Percentiles rank a stretch among this genome's conserved stretches.
Evolutionary conservation across 2,797 vertebrate genomes (phyloP).

Genomic region (Amazona ochrocephala): DNA sequence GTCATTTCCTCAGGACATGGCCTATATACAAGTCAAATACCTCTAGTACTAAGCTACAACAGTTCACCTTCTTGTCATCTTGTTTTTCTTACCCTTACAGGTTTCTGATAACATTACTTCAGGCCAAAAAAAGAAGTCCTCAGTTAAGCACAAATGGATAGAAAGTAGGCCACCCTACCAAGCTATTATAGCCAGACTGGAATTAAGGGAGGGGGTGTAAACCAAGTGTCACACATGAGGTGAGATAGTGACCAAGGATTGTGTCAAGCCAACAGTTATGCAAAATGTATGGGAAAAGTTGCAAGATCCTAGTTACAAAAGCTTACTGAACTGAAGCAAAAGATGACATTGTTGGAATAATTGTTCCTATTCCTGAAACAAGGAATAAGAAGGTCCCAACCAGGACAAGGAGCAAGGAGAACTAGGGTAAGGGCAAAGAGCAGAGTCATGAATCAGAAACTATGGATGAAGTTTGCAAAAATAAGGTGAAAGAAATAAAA

Average conservation of each 20-base stretch:
- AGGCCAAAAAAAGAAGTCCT: neutral
- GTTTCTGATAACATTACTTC: neutral
- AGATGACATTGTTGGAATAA: neutral
- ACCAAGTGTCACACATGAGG: neutral
- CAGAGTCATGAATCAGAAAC: neutral
- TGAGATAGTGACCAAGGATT: neutral
- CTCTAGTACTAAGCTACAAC: neutral
- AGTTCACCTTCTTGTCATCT: neutral
- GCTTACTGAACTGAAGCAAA: neutral
- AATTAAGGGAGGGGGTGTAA: neutral
- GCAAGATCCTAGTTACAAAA: neutral
- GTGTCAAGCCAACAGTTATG: neutral
- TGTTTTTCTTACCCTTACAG: neutral
- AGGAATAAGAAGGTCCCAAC: neutral
- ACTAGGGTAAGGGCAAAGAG: neutral
- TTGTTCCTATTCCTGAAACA: neutral
- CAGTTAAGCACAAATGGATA: neutral
- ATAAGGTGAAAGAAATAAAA: neutral
- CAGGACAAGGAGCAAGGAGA: neutral
- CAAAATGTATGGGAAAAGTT: neutral
- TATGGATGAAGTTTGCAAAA: neutral
- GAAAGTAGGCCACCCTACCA: neutral
- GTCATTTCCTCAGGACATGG: neutral
- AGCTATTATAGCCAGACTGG: neutral
- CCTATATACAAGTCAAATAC: neutral